Conservation (phyloP, 2,797 vertebrate genomes). For the Lagodon rhomboides region DNA sequence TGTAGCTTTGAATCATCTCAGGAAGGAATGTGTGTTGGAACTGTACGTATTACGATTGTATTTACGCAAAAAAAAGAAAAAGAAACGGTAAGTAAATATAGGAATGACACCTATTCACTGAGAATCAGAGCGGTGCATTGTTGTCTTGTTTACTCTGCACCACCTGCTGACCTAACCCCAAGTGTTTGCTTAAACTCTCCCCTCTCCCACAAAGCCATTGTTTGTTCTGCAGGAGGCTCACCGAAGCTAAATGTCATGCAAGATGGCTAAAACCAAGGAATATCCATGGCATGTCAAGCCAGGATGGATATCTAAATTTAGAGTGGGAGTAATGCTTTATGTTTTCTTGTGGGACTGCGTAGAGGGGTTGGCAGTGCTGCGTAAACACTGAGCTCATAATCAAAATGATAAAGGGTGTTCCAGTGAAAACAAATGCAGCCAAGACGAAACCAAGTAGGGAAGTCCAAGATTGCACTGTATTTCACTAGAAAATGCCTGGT, state of each 20-base stretch:
- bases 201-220: conserved; percentile 48
- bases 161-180: conserved; percentile 61
- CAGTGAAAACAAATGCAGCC: conserved; percentile 52
- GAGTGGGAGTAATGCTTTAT: conserved; percentile 29
- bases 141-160: conserved; percentile 51
- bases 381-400: conserved; percentile 63
- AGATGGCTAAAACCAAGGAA: conserved; percentile 32
- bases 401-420: conserved; percentile 51
- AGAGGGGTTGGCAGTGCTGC: conserved; percentile 31
- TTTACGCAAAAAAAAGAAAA: conserved; percentile 7
- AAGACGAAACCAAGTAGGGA: conserved; percentile 36
- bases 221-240: conserved; percentile 36
- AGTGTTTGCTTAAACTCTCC: conserved; percentile 64
- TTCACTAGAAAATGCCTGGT: conserved; percentile 29
- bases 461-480: conserved; percentile 26
- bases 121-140: conserved; percentile 38
- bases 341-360: conserved; percentile 40
- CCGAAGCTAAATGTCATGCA: conserved; percentile 36
- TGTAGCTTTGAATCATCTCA: conserved; percentile 24
- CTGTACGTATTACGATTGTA: background rate
- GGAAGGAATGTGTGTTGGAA: conserved; percentile 25
- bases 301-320: conserved; percentile 61
- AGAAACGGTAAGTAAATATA: conserved; percentile 44
- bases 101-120: conserved; percentile 49
- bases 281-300: conserved; percentile 31